Conservation (phyloP, 92 coral and sea anemone species). For the Chrysogorgia sp. region DNA sequence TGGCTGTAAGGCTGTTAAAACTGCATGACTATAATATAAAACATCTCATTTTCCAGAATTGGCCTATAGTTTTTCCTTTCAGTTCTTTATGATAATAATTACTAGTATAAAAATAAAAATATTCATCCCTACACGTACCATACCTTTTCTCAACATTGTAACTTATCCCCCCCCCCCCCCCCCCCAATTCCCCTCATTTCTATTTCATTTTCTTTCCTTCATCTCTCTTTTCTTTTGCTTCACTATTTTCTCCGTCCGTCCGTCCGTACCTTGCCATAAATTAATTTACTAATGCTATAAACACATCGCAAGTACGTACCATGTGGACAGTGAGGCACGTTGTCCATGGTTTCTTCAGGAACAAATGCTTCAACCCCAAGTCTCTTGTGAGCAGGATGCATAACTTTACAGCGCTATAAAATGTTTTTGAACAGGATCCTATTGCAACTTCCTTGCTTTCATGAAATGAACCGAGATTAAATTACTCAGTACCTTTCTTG, state of each 20-base stretch:
- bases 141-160: background rate
- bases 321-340: conserved; percentile 84
- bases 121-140: background rate
- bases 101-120: too few species aligned
- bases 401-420: too few species aligned
- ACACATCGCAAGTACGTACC: conserved; percentile 52
- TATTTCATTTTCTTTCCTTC: background rate
- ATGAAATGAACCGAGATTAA: too few species aligned
- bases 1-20: too few species aligned
- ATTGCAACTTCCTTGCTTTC: too few species aligned
- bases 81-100: background rate
- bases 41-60: too few species aligned
- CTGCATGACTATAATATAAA: too few species aligned
- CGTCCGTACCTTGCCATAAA: background rate
- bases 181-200: background rate
- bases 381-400: conserved; percentile 76
- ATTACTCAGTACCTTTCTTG: too few species aligned
- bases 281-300: background rate
- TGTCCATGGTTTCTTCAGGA: conserved; percentile 45
- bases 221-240: background rate
- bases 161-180: background rate
- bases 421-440: too few species aligned
- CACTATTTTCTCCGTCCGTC: background rate
- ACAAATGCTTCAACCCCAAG: conserved; percentile 88
- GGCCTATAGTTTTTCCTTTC: too few species aligned